These are phyloP conservation scores for Pseudomyrmex flavicornis DNA, from an alignment of 1,140 invertebrate species.

Conservation along the genomic window DNA sequence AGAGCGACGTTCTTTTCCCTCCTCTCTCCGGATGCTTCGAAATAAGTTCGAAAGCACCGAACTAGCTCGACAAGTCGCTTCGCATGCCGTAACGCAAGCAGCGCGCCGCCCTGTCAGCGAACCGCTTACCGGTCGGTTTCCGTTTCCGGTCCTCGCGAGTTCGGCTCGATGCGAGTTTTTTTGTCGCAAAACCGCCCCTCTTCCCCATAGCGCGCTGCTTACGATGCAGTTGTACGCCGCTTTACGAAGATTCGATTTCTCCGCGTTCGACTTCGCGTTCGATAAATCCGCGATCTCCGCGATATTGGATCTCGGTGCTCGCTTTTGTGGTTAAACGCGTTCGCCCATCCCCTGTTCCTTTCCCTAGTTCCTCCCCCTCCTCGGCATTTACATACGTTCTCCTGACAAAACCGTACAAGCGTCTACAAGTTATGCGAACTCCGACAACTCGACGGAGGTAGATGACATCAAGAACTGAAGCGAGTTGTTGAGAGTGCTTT, in stretches of 20 bases:
- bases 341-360: slow-evolving; percentile 11
- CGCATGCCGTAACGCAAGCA: slow-evolving; percentile 22
- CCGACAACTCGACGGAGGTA: slow-evolving; percentile 15
- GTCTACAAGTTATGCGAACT: slow-evolving; percentile 29
- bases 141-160: slow-evolving; percentile 17
- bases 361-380: background rate
- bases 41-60: slow-evolving; percentile 54
- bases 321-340: slow-evolving; percentile 48
- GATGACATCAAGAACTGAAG: slow-evolving; percentile 41
- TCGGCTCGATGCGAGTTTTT: slow-evolving; percentile 14
- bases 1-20: background rate
- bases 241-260: slow-evolving; percentile 39
- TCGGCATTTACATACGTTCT: slow-evolving; percentile 47
- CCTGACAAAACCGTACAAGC: slow-evolving; percentile 38
- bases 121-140: background rate
- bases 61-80: slow-evolving; percentile 39
- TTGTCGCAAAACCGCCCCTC: background rate
- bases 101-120: background rate
- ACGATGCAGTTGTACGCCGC: slow-evolving; percentile 22
- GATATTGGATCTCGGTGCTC: slow-evolving; percentile 45
- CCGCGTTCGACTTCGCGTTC: background rate
- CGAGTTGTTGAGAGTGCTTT: slow-evolving; percentile 21
- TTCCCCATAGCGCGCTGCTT: background rate
- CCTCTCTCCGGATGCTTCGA: background rate
- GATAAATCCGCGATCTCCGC: slow-evolving; percentile 44